Base-by-base conservation (phyloP, 1,140 invertebrate genomes). In the Drosophila nigromelanica region DNA sequence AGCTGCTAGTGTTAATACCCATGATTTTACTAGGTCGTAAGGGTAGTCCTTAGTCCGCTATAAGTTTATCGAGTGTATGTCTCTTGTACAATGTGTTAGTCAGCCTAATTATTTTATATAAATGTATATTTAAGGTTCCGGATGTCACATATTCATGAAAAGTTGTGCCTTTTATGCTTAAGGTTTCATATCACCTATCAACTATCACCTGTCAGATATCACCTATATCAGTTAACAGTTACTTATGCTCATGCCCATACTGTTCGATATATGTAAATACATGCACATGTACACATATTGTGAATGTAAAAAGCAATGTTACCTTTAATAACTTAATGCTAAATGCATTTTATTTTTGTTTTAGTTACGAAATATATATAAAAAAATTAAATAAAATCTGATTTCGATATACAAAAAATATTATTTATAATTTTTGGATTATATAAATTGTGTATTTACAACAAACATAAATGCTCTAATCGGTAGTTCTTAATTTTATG, bases 11-110 rank as follows among this genome's bases (percentile, higher is more conserved):
- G 18, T n/a, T 52, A 35, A 11, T 50, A 63, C 64, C 69, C 73
- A 89, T 83, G 83, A 82, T 87, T 89, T 87, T 87, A 89, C 47
- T 87, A 89, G 69, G 83, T 89, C 60, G 40, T 87, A 89, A 87
- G 83, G 83, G 83, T 87, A 89, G 79, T 50, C 45, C 30, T 58
- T 70, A 79, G 63, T 61, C 37, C 45, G 58, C 60, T 39, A 43
- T 59, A 80, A 75, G 71, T 47, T 43, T 61, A 74, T 48, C 54
- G 75, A 67, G 71, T 61, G 54, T 63, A 60, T 76, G 62, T 68
- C 40, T 61, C 61, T 52, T 43, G 51, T 45, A 64, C 33, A 58
- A 72, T 73, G 43, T 70, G 10, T 68, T 78, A 85, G 80, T 58
- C 40, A 58, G 21, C 27, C 40, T 15, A 18, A 58, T 58, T 18